These are phyloP conservation scores for Cavia porcellus DNA, from an alignment of 2,113 vertebrate species.

Conservation along the genomic window DNA sequence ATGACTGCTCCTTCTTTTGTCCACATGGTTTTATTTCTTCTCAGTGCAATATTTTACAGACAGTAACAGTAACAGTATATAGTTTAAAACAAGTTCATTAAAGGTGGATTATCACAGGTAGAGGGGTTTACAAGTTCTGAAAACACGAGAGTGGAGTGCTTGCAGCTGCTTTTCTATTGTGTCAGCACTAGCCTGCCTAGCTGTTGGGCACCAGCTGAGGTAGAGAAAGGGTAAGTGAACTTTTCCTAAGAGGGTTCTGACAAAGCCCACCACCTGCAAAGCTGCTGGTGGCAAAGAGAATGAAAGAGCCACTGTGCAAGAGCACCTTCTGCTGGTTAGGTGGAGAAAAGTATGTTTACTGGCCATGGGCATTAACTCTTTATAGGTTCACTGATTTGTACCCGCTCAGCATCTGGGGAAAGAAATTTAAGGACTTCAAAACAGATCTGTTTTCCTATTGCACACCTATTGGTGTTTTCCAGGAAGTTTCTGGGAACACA, in stretches of 20 bases:
- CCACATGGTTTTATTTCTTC: neutral
- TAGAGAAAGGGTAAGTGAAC: neutral
- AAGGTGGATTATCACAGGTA: neutral
- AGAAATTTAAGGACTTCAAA: neutral
- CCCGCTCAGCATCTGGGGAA: neutral
- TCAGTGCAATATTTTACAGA: neutral
- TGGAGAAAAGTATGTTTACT: neutral
- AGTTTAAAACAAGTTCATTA: neutral
- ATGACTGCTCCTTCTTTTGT: neutral
- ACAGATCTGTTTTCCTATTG: neutral
- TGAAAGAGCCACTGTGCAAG: neutral
- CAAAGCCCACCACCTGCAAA: neutral
- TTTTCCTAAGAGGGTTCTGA: neutral
- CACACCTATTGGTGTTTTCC: neutral
- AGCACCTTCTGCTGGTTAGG: neutral
- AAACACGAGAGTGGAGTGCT: neutral
- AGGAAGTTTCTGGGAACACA: neutral
- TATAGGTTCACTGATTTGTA: neutral
- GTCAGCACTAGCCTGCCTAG: neutral
- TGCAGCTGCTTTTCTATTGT: neutral
- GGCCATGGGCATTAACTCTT: neutral
- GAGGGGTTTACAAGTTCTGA: neutral
- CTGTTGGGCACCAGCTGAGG: neutral
- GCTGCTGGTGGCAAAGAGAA: neutral
- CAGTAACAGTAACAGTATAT: no score